Base-by-base conservation (phyloP, 2,797 vertebrate species). In the Sphaeramia orbicularis region DNA sequence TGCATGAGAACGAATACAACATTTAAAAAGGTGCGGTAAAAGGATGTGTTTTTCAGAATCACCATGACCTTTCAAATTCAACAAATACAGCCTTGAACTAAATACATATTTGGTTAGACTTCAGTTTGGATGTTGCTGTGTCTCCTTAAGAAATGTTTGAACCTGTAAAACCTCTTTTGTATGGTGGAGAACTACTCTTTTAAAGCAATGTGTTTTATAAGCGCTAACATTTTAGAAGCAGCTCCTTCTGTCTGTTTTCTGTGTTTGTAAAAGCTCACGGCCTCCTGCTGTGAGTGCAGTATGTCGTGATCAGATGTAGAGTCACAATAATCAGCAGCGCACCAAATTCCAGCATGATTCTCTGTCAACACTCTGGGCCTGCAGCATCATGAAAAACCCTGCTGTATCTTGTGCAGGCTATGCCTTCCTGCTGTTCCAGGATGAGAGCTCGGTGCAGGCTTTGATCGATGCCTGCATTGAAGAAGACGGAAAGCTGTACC, bases 401-500 rank as follows among this genome's bases (percentile, higher is more conserved):
- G 18, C 61, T 82, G 35, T 76, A 7, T 70, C 73, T 38, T 51
- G 50, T 63, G 61, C 73, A 99, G 98, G 98, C 85, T 99, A 99
- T 50, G 98, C 98, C 76, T 99, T 99, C 93, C 95, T 99, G 88
- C 95, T 99, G 61, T 99, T 99, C 91, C 98, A 99, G 96, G 97
- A 99, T 69, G 97, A 99, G 92, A 99, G 97, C 93, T 99, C 98
- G 16, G 98, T 99, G 61, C 98, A 99, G 94, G 97, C 98, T 86
- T 92, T 99, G 91, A 99, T 99, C 71, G 97, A 99, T 56, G 97
- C 98, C 1, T 99, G 98, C 75, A 99, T 99, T 81, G 98, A 99
- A 89, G 98, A 99, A 85, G 98, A 99, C 49, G 96, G 97, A 60
- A 99, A 99, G 82, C 96, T 99, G 74, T 99, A 99, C 91, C 94